Conservation (phyloP, 1,140 invertebrate genomes). For the Brachionus angularis region DNA sequence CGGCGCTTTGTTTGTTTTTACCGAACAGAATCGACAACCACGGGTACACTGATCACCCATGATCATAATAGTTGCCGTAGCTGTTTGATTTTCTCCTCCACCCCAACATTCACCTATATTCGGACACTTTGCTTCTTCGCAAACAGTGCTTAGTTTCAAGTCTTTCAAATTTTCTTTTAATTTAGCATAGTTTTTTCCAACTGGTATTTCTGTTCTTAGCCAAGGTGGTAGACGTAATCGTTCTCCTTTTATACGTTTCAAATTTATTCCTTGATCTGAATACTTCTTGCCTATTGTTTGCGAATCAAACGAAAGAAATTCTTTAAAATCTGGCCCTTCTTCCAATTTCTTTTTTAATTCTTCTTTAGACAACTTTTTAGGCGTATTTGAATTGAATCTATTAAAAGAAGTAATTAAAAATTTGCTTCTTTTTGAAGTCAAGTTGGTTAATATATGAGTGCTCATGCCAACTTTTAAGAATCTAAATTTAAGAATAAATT, state of each 20-base stretch:
- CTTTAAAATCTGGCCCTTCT: constrained; percentile 29
- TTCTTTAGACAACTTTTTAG: constrained; percentile 11
- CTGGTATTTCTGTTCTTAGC: constrained; percentile 90
- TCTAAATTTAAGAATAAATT: not conserved
- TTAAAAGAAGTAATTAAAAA: too few relatives aligned
- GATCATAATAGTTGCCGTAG: constrained; percentile 66
- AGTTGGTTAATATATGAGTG: not conserved
- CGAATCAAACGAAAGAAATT: too few relatives aligned
- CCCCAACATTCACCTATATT: constrained; percentile 99
- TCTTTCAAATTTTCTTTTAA: constrained; percentile 80
- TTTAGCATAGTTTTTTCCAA: constrained; percentile 75
- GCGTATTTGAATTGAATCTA: too few relatives aligned
- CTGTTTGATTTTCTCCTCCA: constrained; percentile 61
- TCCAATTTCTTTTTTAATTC: constrained; percentile 15
- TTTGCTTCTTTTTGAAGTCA: not conserved
- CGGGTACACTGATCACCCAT: constrained; percentile 61
- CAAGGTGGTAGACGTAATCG: constrained; percentile 85
- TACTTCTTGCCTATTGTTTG: not conserved
- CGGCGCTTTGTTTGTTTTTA: constrained; percentile 89
- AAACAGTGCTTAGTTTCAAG: constrained; percentile 91
- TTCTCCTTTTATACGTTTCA: constrained; percentile 22
- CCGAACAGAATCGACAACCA: constrained; percentile 91
- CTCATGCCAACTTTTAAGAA: constrained; percentile 10
- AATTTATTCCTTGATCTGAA: not conserved
- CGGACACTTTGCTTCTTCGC: constrained; percentile 96